phyloP scores from a whole-genome alignment of 2,888 invertebrate species.

The Clitarchus hookeri region DNA sequence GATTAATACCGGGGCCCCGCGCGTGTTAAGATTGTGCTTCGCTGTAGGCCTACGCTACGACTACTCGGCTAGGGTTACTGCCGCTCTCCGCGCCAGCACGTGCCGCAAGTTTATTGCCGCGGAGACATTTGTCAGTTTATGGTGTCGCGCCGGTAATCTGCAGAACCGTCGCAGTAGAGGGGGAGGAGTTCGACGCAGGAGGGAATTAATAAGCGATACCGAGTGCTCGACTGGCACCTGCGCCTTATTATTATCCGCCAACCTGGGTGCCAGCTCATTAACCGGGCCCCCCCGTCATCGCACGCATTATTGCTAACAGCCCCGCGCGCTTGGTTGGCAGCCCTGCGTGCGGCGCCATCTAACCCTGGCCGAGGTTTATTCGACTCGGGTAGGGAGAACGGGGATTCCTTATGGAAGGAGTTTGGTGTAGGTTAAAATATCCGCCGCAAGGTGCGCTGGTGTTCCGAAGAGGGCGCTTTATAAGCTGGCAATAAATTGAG shows the following conservation, averaged over 20 bases:
- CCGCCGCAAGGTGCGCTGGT: no score
- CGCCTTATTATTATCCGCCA: neutral
- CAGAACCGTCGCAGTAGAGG: neutral
- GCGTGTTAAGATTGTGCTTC: neutral
- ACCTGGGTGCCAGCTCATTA: neutral
- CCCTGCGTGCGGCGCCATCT: neutral
- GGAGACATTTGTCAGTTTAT: slow-evolving; percentile 11
- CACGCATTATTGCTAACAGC: neutral
- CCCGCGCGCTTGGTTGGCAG: neutral
- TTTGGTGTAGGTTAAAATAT: no score
- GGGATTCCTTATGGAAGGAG: no score
- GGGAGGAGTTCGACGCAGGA: neutral
- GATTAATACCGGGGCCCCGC: neutral
- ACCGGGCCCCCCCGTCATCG: neutral
- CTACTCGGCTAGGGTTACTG: no score
- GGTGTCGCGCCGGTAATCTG: neutral
- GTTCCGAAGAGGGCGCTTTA: no score
- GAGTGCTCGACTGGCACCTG: neutral
- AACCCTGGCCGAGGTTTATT: no score
- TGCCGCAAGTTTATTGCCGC: neutral
- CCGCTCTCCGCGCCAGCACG: neutral
- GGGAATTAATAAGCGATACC: slow-evolving; percentile 11
- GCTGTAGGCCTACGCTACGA: no score
- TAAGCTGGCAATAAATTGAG: no score
- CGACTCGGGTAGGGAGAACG: no score